A percentile compares a stretch with the other conserved stretches of the same genome.
These are phyloP conservation scores for Thereva nobilitata DNA, from an alignment of 2,888 invertebrate species.

Conservation along the genomic window DNA sequence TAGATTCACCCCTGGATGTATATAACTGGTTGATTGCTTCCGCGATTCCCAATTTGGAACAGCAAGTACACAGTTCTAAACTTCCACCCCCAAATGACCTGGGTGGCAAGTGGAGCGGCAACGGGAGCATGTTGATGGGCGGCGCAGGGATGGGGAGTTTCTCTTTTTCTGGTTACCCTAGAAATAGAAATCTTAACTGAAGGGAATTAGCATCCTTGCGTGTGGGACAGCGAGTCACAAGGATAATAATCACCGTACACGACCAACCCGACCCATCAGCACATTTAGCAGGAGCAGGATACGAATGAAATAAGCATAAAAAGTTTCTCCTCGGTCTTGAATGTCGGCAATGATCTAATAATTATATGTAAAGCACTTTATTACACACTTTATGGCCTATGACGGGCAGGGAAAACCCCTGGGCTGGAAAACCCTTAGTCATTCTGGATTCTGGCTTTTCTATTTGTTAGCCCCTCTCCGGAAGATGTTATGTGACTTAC, in stretches of 20 bases:
- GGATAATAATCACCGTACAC: not conserved
- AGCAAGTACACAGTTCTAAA: too few species aligned
- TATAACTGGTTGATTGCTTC: too few species aligned
- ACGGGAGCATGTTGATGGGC: too few species aligned
- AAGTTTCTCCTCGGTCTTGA: conserved; percentile 6
- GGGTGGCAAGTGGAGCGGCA: too few species aligned
- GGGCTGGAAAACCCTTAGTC: conserved; percentile 3
- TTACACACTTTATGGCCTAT: conserved; percentile 38
- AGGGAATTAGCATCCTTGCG: conserved; percentile 1
- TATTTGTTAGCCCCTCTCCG: not conserved
- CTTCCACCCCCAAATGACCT: too few species aligned
- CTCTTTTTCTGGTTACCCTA: not conserved
- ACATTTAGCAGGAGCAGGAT: not conserved
- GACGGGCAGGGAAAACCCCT: conserved; percentile 13
- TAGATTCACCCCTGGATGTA: too few species aligned
- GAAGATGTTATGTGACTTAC: conserved; percentile 28
- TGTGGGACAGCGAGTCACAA: not conserved
- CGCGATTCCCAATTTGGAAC: too few species aligned
- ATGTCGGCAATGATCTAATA: conserved; percentile 31
- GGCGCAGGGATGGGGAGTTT: too few species aligned
- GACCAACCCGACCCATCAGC: not conserved
- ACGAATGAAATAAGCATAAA: conserved; percentile 30
- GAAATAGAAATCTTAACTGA: not conserved
- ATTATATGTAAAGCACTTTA: conserved; percentile 40
- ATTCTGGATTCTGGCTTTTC: not conserved